Base-by-base conservation (phyloP, 1,140 invertebrate genomes). In the Brachionus calyciflorus region DNA sequence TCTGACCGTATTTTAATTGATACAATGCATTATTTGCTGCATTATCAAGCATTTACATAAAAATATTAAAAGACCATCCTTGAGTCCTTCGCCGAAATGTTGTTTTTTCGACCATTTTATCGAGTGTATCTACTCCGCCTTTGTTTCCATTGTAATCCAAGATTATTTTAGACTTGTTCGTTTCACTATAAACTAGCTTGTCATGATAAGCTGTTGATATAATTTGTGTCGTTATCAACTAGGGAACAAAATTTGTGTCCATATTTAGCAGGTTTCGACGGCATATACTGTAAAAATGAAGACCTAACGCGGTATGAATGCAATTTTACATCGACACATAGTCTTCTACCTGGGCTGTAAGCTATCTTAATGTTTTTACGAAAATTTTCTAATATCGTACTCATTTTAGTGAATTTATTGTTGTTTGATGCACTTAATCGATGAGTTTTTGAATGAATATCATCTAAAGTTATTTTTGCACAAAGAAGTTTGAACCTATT, bases 11-110 rank as follows among this genome's bases (percentile, higher is more conserved):
- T 21, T 19, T 21, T 3, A 53, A 19, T 21, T 10, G 3, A 24
- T 21, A 60, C n/a, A 60, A 33, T 3, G 28, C 10, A 33, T 60
- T 60, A n/a, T n/a, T 30, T 33, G 9, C 55, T 12, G 68, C 78
- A 53, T 79, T 33, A 77, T 80, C 79, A n/a, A 80, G 17, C 30
- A 81, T 77, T 51, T 80, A 80, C 41, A 46, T 77, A 60, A 81
- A 81, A 6, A 78, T 33, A 1, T 76, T 63, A 46, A 80, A 46
- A 24, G 80, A 76, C 79, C 80, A 81, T 44, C 79, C 24, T 10
- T 77, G 76, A 14, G 76, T 78, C 41, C 78, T 77, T 77, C 79
- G 33, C 77, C 65, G 77, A 41, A 53, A 77, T 10, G 79, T 79
- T 40, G 77, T 77, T 40, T 46, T 75, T 55, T 26, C 33, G 37